Evolutionary conservation across 2,797 vertebrate genomes (phyloP).

Genomic region (Carcharodon carcharias): DNA sequence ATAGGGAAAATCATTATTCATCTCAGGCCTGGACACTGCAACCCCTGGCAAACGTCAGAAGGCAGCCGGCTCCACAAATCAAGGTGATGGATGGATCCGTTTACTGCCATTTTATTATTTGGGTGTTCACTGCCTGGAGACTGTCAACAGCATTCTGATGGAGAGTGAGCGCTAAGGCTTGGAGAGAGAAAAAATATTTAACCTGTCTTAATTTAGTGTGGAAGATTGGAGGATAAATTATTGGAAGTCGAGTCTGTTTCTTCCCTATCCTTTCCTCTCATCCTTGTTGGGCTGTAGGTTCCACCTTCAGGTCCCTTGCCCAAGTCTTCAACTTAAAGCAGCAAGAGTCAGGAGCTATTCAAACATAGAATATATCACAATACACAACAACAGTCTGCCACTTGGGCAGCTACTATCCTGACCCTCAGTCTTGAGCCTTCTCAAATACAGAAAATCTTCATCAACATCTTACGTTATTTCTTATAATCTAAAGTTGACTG

Average conservation of each 20-base stretch:
- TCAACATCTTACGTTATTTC: too few species aligned
- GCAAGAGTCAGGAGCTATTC: not conserved
- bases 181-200: not conserved
- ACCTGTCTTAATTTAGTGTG: not conserved
- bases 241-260: not conserved
- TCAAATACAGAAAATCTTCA: not conserved
- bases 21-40: not conserved
- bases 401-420: not conserved
- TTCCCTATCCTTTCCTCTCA: not conserved
- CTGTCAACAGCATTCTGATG: not conserved
- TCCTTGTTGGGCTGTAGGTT: not conserved
- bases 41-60: not conserved
- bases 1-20: not conserved
- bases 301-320: not conserved
- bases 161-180: not conserved
- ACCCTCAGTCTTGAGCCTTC: not conserved
- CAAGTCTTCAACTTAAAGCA: not conserved
- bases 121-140: not conserved
- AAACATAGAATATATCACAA: not conserved
- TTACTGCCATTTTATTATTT: not conserved
- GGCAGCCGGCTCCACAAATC: not conserved
- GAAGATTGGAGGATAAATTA: not conserved
- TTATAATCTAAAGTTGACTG: not conserved
- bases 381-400: too few species aligned
- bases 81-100: not conserved